Evolutionary conservation across 2,888 invertebrate species (phyloP).

Genomic region (Operophtera brumata): DNA sequence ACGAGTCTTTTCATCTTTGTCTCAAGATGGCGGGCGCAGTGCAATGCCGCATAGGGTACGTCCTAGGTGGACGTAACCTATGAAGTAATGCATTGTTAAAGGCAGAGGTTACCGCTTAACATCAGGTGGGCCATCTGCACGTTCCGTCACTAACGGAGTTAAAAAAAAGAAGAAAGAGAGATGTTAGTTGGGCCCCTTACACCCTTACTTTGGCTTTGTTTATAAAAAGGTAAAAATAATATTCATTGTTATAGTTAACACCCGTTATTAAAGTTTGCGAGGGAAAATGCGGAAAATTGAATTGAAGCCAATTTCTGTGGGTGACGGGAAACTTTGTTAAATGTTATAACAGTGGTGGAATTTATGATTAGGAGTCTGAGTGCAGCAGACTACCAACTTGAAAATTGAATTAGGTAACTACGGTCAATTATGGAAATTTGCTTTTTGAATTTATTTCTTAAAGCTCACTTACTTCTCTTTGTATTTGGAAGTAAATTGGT

Average conservation of each 20-base stretch:
- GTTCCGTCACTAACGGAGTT: no score
- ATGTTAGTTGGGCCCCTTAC: no score
- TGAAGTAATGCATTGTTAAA: no score
- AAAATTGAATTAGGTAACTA: slow-evolving; percentile 51
- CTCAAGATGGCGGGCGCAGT: no score
- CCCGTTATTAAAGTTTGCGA: slow-evolving; percentile 39
- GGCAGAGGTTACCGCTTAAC: no score
- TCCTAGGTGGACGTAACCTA: no score
- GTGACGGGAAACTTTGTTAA: slow-evolving; percentile 63
- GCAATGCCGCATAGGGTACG: no score
- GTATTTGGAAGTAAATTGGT: slow-evolving; percentile 12
- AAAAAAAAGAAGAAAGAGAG: no score
- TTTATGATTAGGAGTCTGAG: slow-evolving; percentile 58
- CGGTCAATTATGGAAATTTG: slow-evolving; percentile 38
- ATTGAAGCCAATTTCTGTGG: slow-evolving; percentile 59
- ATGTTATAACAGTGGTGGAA: slow-evolving; percentile 57
- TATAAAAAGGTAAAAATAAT: slow-evolving; percentile 39
- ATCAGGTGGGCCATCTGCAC: no score
- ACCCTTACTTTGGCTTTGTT: slow-evolving; percentile 26
- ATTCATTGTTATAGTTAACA: slow-evolving; percentile 44
- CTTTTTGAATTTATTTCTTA: slow-evolving; percentile 21
- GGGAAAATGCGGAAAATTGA: slow-evolving; percentile 45
- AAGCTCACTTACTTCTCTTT: slow-evolving; percentile 14
- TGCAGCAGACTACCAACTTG: slow-evolving; percentile 49
- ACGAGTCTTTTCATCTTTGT: no score